A percentile compares a stretch with the other conserved stretches of the same genome.
These are phyloP conservation scores for Zygogramma bicolorata DNA, from an alignment of 2,888 invertebrate genomes.

Conservation along the genomic window DNA sequence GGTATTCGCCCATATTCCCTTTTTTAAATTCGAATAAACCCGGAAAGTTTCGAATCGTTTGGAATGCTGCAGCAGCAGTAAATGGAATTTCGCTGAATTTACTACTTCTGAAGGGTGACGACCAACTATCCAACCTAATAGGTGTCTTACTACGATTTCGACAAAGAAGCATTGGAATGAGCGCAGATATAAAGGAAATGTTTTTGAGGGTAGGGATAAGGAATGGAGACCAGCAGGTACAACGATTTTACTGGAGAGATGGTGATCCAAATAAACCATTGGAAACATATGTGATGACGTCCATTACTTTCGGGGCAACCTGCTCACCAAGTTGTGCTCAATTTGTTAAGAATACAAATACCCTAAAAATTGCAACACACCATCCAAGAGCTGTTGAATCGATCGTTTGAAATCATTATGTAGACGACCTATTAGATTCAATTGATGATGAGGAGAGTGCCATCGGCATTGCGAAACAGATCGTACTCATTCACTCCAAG, in stretches of 20 bases:
- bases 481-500: no score
- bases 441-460: constrained; percentile 25
- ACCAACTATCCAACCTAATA: constrained; percentile 41
- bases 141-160: no score
- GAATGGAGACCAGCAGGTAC: constrained; percentile 48
- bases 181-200: constrained; percentile 51
- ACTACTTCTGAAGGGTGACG: constrained; percentile 54
- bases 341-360: constrained; percentile 41
- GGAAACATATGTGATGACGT: constrained; percentile 35
- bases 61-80: no score
- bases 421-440: constrained; percentile 43
- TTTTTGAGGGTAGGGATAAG: constrained; percentile 37
- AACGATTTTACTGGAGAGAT: no score
- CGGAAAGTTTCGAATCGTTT: constrained; percentile 54
- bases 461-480: no score
- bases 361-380: constrained; percentile 22
- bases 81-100: no score
- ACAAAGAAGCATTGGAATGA: constrained; percentile 56
- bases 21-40: constrained; percentile 52
- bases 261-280: no score
- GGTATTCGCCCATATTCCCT: constrained; percentile 55
- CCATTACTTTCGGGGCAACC: constrained; percentile 43
- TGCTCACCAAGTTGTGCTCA: constrained; percentile 38
- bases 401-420: constrained; percentile 38
- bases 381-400: constrained; percentile 33